Evolutionary conservation across 1,140 invertebrate species (phyloP), one percentile per base, ranked within the genome.

Genomic region (Muscidifurax raptorellus): DNA sequence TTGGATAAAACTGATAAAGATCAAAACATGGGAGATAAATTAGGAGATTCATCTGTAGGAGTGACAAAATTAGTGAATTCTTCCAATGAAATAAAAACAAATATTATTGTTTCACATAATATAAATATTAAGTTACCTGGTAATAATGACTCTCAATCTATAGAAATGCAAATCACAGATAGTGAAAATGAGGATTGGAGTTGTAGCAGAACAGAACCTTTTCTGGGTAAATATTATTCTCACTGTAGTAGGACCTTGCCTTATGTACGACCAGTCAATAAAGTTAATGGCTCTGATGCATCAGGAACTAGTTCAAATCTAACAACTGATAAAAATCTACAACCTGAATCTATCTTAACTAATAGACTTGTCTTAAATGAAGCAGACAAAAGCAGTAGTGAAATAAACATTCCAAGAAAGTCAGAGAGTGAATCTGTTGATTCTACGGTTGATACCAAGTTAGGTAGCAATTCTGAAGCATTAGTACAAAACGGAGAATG

Each of bases 211-310:
- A 81, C 28, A 59, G 27, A 69, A 69, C 79, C 74, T 59, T 85
- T n/a, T n/a, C n/a, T n/a, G n/a, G n/a, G 15, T 44, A 85, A 77
- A 71, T 32, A 82, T 52, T 75, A 75, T 28, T 15, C 18, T 27
- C 7, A 81, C 44, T 85, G 84, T 64, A 85, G 84, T 40, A 81
- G 84, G 69, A 85, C 83, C 25, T 66, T 85, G 75, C 77, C 83
- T 59, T 85, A 75, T 80, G 22, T 67, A 76, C 10, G 25, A 18
- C 13, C 64, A 77, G 18, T 36, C 6, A 52, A 59, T 69, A 84
- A 80, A 66, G 30, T 13, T 3, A 80, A 78, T 59, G 1, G 5
- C 78, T 1, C 2, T 3, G 15, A 28, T 71, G 15, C 40, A 44
- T 9, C 59, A 52, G 15, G 1, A 67, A 25, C n/a, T 27, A 71